Base-by-base conservation (phyloP, 2,888 invertebrate genomes). In the Brenthis ino region DNA sequence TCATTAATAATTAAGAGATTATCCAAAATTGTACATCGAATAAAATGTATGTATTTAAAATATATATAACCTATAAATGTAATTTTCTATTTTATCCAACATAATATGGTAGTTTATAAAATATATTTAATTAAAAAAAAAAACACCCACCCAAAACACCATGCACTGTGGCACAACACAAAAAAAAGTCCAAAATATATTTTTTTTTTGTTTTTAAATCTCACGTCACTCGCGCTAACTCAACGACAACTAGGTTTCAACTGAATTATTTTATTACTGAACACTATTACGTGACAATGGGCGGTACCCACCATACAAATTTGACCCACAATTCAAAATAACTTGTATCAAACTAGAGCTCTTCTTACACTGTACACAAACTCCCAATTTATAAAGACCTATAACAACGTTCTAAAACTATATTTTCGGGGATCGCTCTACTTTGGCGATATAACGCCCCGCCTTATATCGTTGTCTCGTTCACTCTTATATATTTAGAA, bases 221-320 rank as follows among this genome's bases (percentile, higher is more conserved):
- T 28, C 65, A 67, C 70, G 65, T 57, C 72, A 68, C 72, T 61
- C 71, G 73, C 74, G 66, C 20, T 51, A 65, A 75, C 79, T 79
- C 77, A 80, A 77, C 76, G 77, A 79, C 77, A 79, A 79, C 79
- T 79, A 77, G 75, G 77, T 76, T 79, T 85, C 87, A 87, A 92
- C 92, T 92, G 91, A 89, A 88, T 91, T 91, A 92, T 89, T 89
- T 87, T 88, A 90, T 88, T 87, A 88, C 83, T 78, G 80, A 80
- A 82, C 84, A 80, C 81, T 80, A 91, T 91, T 89, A 90, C 87
- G 85, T 88, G 90, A 82, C 82, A 80, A 80, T 84, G 91, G 91
- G 91, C 91, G 91, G 81, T 78, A 75, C 79, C 76, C 65, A 51
- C 85, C 82, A 79, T 13, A 67, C 24, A 70, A 69, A 3, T 33